These are phyloP conservation scores for Furcula furcula DNA, from an alignment of 2,888 invertebrate genomes.

Conservation along the genomic window DNA sequence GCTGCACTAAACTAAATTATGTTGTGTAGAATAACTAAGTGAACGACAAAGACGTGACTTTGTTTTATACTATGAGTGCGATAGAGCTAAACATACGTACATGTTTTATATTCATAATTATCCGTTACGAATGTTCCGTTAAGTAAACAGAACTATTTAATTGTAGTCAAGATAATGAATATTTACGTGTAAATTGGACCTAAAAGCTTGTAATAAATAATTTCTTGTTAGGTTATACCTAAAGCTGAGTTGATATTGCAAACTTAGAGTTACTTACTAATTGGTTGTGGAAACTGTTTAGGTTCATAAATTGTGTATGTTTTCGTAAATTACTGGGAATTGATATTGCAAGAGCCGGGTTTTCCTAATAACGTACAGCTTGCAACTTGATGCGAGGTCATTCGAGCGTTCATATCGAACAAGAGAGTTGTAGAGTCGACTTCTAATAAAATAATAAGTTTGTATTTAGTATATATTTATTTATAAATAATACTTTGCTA, in stretches of 20 bases:
- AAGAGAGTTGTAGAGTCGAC: slow-evolving; percentile 11
- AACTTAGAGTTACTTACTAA: slow-evolving; percentile 19
- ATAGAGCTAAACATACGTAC: too few relatives aligned
- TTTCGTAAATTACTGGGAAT: slow-evolving; percentile 43
- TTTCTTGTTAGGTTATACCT: background rate
- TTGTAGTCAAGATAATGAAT: too few relatives aligned
- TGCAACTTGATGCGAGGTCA: slow-evolving; percentile 53
- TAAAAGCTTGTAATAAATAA: background rate
- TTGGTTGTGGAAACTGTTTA: slow-evolving; percentile 11
- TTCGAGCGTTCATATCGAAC: slow-evolving; percentile 33
- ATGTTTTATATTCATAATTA: too few relatives aligned
- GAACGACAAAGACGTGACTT: too few relatives aligned
- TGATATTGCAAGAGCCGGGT: slow-evolving; percentile 61
- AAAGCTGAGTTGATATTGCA: background rate
- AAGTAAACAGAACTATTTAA: too few relatives aligned
- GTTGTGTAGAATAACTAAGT: too few relatives aligned
- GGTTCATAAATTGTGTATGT: slow-evolving; percentile 22
- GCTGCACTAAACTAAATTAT: too few relatives aligned
- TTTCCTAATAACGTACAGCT: slow-evolving; percentile 60
- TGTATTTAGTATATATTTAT: background rate
- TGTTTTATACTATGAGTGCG: too few relatives aligned
- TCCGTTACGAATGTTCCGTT: too few relatives aligned
- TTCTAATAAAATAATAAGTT: background rate
- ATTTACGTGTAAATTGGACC: too few relatives aligned
- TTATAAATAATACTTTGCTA: background rate